Evolutionary conservation across 2,888 invertebrate genomes (phyloP).

Genomic region (Parnassius glacialis): DNA sequence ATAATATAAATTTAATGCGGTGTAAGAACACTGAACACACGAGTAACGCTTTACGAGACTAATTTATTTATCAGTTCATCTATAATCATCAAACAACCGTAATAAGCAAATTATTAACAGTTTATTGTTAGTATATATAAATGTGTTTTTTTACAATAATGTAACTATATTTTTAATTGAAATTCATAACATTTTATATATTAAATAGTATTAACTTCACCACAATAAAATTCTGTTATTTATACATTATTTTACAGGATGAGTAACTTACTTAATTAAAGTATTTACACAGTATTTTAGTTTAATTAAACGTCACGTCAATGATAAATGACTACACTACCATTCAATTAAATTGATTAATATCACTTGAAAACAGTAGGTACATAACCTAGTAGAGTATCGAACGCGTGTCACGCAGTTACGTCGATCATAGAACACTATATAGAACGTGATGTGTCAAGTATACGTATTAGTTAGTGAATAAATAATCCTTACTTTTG

Average conservation of each 20-base stretch:
- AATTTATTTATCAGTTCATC: no score
- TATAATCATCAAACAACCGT: no score
- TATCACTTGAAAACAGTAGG: constrained; percentile 2
- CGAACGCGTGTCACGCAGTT: constrained; percentile 15
- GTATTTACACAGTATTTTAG: constrained; percentile 15
- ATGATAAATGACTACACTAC: constrained; percentile 18
- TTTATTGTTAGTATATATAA: no score
- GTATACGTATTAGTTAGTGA: constrained; percentile 42
- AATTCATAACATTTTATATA: no score
- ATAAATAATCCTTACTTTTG: constrained; percentile 41
- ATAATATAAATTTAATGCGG: no score
- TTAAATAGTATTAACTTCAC: no score
- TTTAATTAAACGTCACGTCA: constrained; percentile 24
- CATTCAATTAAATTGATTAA: constrained; percentile 20
- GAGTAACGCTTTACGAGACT: no score
- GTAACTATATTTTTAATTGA: no score
- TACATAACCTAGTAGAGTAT: constrained; percentile 4
- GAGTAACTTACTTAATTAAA: constrained; percentile 16
- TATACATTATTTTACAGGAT: background rate
- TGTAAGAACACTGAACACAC: no score
- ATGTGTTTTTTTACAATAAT: no score
- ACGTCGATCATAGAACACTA: constrained; percentile 22
- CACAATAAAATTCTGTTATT: background rate
- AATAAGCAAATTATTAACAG: no score
- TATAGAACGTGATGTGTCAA: constrained; percentile 42